A percentile compares a stretch with the other conserved stretches of the same genome.
Evolutionary conservation across 1,140 invertebrate species (phyloP).

Genomic region (Portunus trituberculatus): DNA sequence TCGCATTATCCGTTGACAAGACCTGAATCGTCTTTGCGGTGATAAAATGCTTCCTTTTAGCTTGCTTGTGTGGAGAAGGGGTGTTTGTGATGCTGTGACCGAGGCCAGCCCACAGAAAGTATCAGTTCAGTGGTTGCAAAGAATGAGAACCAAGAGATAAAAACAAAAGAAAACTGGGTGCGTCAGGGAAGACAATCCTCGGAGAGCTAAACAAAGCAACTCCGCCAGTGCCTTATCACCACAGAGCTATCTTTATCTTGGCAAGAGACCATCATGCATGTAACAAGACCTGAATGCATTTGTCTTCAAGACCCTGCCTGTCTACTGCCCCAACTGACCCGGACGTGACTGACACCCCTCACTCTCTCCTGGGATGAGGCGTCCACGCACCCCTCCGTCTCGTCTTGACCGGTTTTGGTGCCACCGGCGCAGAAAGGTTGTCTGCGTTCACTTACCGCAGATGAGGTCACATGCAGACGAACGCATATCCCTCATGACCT

Average conservation of each 20-base stretch:
- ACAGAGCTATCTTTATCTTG: neutral
- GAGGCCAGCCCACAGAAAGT: neutral
- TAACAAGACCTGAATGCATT: too few relatives aligned
- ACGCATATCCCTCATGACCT: neutral
- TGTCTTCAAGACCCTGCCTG: too few relatives aligned
- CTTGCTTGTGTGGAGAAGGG: neutral
- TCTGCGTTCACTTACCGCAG: neutral
- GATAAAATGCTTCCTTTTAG: neutral
- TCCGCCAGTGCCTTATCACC: neutral
- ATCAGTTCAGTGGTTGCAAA: neutral
- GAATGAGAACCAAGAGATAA: neutral
- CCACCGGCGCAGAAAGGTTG: neutral
- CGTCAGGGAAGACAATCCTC: neutral
- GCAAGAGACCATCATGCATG: too few relatives aligned
- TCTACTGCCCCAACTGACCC: neutral
- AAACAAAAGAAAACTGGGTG: neutral
- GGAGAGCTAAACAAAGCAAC: neutral
- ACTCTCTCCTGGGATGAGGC: neutral
- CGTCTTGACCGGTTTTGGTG: neutral
- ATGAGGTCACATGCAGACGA: neutral
- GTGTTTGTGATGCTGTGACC: neutral
- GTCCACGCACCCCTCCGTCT: neutral
- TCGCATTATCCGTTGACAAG: neutral
- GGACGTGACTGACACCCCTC: neutral
- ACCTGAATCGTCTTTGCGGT: neutral